These are phyloP conservation scores for Vulpes lagopus DNA, from an alignment of 2,113 vertebrate species.

Conservation along the genomic window DNA sequence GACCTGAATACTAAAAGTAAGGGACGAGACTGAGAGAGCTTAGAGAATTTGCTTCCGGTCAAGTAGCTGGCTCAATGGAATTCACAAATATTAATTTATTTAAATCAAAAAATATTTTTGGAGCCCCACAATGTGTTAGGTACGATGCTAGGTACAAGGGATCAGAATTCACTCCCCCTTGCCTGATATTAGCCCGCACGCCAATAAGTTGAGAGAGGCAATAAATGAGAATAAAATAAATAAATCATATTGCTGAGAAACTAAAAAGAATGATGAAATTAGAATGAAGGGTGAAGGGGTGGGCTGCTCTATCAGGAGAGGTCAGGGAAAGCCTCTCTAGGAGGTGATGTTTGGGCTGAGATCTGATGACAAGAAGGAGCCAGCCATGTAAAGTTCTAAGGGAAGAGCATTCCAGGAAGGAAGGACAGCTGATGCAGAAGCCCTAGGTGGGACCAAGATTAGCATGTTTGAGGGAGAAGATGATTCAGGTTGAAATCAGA, in stretches of 20 bases:
- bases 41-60: background rate
- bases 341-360: background rate
- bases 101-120: background rate
- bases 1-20: background rate
- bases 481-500: constrained; percentile 18
- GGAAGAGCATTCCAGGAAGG: background rate
- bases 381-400: background rate
- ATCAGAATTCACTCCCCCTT: background rate
- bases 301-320: background rate
- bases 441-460: background rate
- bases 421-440: background rate
- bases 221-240: background rate
- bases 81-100: background rate
- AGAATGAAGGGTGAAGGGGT: background rate
- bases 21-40: background rate
- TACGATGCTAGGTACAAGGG: background rate
- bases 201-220: background rate
- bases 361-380: background rate
- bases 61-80: background rate
- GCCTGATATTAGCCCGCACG: background rate
- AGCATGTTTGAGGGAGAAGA: background rate
- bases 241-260: background rate
- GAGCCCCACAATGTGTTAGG: background rate
- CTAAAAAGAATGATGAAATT: background rate
- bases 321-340: background rate